Base-by-base conservation (phyloP, 2,888 invertebrate species). In the Phortica okadai region DNA sequence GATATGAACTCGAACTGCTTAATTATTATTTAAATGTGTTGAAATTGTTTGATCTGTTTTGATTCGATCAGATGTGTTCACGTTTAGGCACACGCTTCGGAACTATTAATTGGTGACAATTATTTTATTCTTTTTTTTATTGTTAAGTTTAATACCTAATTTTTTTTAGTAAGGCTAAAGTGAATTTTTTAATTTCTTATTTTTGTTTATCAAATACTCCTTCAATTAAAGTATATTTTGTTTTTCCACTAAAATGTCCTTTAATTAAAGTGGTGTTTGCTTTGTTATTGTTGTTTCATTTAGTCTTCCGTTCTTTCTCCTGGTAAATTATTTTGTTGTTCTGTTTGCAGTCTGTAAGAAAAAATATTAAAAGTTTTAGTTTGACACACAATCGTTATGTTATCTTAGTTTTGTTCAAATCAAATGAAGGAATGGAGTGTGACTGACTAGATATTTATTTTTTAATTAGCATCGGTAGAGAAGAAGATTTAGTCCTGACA, bases 291-390 rank as follows among this genome's bases (percentile, higher is more conserved):
- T 44, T 42, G 14, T 67, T 16, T 67, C 25, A 33, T 64, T 64
- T 33, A 69, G 67, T 69, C 67, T 69, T 69, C 67, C 21, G 67
- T 44, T 69, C 67, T 45, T 69, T 69, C 67, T 69, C 67, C 67
- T 69, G n/a, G 67, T 69, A 69, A 69, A 69, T 69, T 69, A 45
- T 69, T 69, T 69, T 45, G 67, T 69, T 69, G 67, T 69, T 69
- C 6, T 41, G 67, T 69, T 69, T 69, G 45, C 67, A 69, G 67
- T 69, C 67, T 69, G 21, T 16, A 45, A 69, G 45, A 16, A 44
- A 45, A 45, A 21, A 21, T 21, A 21, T 21, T 21, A 21, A 21
- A 21, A 21, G 0, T 21, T 21, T 21, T 21, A 21, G 21, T 21
- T 21, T 21, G 10, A 45, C 45, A 45, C 45, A 45, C 45, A 45